Percentiles rank a stretch among this genome's conserved stretches.
Evolutionary conservation across 2,113 vertebrate genomes (phyloP).

Genomic region (Pycnonotus jocosus): DNA sequence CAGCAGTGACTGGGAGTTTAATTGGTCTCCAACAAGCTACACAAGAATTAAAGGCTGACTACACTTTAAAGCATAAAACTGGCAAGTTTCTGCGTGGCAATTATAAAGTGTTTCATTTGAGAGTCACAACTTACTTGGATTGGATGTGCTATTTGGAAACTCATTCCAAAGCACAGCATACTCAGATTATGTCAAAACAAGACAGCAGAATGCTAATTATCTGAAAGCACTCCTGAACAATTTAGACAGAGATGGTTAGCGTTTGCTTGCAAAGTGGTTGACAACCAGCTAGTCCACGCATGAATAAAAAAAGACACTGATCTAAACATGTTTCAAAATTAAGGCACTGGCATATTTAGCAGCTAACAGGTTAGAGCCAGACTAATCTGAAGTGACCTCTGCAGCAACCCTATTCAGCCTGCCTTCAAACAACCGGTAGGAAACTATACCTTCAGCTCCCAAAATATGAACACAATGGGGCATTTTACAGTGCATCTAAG

Average conservation of each 20-base stretch:
- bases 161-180: neutral
- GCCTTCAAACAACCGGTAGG: neutral
- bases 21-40: neutral
- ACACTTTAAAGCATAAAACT: neutral
- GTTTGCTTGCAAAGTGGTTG: neutral
- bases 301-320: neutral
- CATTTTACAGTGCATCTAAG: neutral
- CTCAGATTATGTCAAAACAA: constrained; percentile 23
- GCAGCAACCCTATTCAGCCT: neutral
- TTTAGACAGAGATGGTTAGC: neutral
- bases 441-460: neutral
- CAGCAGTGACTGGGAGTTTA: neutral
- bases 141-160: neutral
- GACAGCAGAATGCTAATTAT: constrained; percentile 8
- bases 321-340: neutral
- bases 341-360: neutral
- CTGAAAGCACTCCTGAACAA: neutral
- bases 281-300: neutral
- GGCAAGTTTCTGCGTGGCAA: neutral
- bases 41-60: neutral
- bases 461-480: neutral
- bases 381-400: neutral
- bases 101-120: neutral
- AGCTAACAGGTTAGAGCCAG: neutral
- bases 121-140: neutral